A percentile compares a stretch with the other conserved stretches of the same genome.
These are phyloP conservation scores for Drosophila meridiana DNA, from an alignment of 2,888 invertebrate genomes.

Conservation along the genomic window DNA sequence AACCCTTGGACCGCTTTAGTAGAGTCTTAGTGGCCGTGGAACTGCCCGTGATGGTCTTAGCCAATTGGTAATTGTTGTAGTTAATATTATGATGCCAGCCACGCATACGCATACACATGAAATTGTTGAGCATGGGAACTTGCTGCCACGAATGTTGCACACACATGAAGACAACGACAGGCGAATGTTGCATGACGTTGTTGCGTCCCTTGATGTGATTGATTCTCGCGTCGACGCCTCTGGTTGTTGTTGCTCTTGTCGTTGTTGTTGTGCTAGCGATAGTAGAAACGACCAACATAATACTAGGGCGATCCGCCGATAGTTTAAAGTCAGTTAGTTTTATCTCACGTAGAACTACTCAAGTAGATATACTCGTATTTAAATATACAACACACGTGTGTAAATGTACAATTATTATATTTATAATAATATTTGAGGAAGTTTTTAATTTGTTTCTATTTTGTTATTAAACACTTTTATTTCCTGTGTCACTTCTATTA, in stretches of 20 bases:
- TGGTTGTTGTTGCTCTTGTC: slow-evolving; percentile 28
- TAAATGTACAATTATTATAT: slow-evolving; percentile 34
- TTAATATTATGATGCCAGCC: slow-evolving; percentile 62
- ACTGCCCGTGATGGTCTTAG: slow-evolving; percentile 32
- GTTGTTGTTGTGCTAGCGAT: slow-evolving; percentile 44
- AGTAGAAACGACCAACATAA: slow-evolving; percentile 65
- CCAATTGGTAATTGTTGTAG: slow-evolving; percentile 32
- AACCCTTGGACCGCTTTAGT: slow-evolving; percentile 63
- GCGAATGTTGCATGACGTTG: slow-evolving; percentile 76
- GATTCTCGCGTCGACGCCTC: slow-evolving; percentile 15
- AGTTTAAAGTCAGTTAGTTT: background rate
- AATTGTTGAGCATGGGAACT: slow-evolving; percentile 68
- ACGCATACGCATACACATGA: slow-evolving; percentile 73
- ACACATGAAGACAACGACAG: slow-evolving; percentile 71
- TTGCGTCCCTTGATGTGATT: slow-evolving; percentile 33
- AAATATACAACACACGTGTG: slow-evolving; percentile 42
- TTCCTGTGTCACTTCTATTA: slow-evolving; percentile 18
- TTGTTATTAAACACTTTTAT: background rate
- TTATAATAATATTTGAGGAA: slow-evolving; percentile 36
- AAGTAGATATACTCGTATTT: slow-evolving; percentile 2
- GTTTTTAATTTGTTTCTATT: slow-evolving; percentile 25
- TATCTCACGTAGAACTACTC: slow-evolving; percentile 1
- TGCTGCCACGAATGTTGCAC: slow-evolving; percentile 73
- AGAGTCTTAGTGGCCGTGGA: slow-evolving; percentile 35
- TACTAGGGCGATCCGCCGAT: slow-evolving; percentile 51